Evolutionary conservation across 2,113 vertebrate genomes (phyloP).

Genomic region (Saguinus midas): DNA sequence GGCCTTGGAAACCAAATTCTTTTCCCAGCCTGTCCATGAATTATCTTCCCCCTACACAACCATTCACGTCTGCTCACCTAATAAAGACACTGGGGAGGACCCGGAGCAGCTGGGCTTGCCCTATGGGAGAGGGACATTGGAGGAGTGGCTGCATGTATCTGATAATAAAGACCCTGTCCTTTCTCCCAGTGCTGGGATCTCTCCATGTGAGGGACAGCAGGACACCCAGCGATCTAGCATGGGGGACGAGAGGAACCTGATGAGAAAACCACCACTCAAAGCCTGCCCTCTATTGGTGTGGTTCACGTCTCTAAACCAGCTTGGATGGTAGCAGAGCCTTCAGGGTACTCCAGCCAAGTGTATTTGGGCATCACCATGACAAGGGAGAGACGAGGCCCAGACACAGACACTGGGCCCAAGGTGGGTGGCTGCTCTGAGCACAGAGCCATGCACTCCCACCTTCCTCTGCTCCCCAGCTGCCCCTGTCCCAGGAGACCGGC

Average conservation of each 20-base stretch:
- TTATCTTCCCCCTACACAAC: not conserved
- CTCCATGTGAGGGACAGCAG: not conserved
- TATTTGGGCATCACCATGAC: no score
- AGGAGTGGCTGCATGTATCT: not conserved
- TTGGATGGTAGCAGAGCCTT: not conserved
- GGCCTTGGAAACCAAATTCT: not conserved
- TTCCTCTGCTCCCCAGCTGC: not conserved
- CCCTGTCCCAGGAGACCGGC: not conserved
- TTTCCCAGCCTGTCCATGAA: not conserved
- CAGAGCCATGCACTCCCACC: not conserved
- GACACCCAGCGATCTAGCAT: not conserved
- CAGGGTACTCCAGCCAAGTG: not conserved
- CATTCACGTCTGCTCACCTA: not conserved
- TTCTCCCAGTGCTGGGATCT: not conserved
- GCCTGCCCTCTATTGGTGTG: not conserved
- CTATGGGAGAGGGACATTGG: not conserved
- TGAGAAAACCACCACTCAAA: not conserved
- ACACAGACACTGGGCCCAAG: not conserved
- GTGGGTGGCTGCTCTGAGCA: not conserved
- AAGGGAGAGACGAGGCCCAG: no score
- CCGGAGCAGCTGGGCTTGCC: not conserved
- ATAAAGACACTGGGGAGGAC: not conserved
- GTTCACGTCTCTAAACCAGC: no score
- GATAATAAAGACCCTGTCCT: slow-evolving; percentile 10
- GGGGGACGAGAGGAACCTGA: not conserved